A percentile compares a stretch with the other conserved stretches of the same genome.
These are phyloP conservation scores for Montipora capitata DNA, from an alignment of 92 coral and sea anemone species.

Conservation along the genomic window DNA sequence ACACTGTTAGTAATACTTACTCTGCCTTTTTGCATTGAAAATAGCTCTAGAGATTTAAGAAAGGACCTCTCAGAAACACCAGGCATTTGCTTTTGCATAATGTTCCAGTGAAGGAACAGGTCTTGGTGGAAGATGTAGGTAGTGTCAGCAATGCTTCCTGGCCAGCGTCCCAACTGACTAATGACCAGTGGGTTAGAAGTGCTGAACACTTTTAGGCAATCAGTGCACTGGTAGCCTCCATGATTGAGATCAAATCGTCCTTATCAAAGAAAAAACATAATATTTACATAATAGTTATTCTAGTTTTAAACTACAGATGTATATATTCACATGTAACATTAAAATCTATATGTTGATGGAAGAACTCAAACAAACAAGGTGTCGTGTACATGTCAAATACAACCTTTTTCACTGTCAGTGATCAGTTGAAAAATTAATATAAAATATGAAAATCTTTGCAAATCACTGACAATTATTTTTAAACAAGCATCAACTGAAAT, in stretches of 20 bases:
- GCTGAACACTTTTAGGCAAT: neutral
- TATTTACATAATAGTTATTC: no score
- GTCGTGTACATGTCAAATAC: no score
- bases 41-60: slow-evolving; percentile 65
- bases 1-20: slow-evolving; percentile 38
- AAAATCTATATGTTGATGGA: no score
- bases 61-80: slow-evolving; percentile 75
- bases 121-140: slow-evolving; percentile 78
- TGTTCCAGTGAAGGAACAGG: slow-evolving; percentile 64
- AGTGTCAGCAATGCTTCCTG: slow-evolving; percentile 70
- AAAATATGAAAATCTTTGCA: no score
- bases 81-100: slow-evolving; percentile 71
- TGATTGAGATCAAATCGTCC: neutral
- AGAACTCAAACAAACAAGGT: no score
- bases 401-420: no score
- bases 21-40: slow-evolving; percentile 60
- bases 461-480: no score
- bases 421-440: no score
- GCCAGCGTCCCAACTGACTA: slow-evolving; percentile 74
- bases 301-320: no score
- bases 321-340: no score
- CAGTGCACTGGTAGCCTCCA: neutral
- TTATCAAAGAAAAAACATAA: no score
- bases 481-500: no score
- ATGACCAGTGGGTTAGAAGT: neutral